Evolutionary conservation across 2,888 invertebrate genomes (phyloP), one percentile per base, ranked within the genome.

Genomic region (Stictocephala bisonia): DNA sequence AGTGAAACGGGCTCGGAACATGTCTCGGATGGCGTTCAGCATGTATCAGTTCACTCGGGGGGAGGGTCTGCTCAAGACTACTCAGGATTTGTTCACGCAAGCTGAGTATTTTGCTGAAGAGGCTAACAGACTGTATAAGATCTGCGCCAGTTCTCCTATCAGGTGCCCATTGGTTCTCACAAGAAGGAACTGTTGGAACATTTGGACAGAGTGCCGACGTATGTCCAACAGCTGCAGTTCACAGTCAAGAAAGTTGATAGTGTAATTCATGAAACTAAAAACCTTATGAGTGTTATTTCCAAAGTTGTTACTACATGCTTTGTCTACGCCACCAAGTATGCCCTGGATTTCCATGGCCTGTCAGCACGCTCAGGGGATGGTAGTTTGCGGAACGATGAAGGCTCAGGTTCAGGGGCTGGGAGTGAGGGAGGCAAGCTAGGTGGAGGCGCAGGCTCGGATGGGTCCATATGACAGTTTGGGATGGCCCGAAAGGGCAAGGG

Each of bases 221-320:
- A 96, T 85, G 99, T 99, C 78, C 99, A 99, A 84, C 95, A 98
- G 83, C 87, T 99, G 75, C 97, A 98, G 84, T 97, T 99, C 85
- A 96, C 97, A 48, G 97, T 99, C 40, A 99, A 99, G 85, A 99
- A 99, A 89, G 99, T 99, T 79, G 99, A 99, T 87, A 96, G 96
- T 84, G 98, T 99, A 77, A 99, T 99, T 82, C 96, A 97, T 84
- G 99, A 99, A 86, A 99, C 99, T 27, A 99, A 99, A 86, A 96
- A 97, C 85, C 90, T 99, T 79, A 99, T 99, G 98, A 97, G 97
- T 85, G 95, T 97, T 80, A 97, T 99, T 82, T 97, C 98, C 82
- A 98, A 98, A 89, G 97, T 99, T 80, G 98, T 99, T 80, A 97
- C 97, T 22, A 96, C 96, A 74, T 99, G 98, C 85, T 97, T 99